These are phyloP conservation scores for Callinectes sapidus DNA, from an alignment of 2,888 invertebrate genomes.

Conservation along the genomic window DNA sequence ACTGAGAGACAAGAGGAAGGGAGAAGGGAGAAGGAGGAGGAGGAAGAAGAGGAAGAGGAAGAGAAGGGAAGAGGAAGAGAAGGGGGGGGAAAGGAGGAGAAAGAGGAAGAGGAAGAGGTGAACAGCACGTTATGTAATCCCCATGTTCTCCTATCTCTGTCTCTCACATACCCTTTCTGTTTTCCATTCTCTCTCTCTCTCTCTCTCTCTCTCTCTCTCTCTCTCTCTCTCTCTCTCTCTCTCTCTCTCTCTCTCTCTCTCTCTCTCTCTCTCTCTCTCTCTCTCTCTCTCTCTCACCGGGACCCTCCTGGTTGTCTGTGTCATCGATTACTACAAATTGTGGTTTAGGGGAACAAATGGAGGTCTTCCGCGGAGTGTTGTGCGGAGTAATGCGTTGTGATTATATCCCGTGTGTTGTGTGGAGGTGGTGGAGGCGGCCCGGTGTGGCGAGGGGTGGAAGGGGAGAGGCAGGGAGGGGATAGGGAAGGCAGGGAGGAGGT, in stretches of 20 bases:
- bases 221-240: background rate
- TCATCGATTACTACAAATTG: constrained; percentile 35
- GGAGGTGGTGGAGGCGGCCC: background rate
- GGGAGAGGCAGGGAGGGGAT: background rate
- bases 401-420: constrained; percentile 21
- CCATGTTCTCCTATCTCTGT: background rate
- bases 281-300: background rate
- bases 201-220: background rate
- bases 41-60: background rate
- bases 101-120: background rate
- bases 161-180: background rate
- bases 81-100: background rate
- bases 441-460: background rate
- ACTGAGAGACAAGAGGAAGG: background rate
- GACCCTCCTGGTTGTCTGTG: constrained; percentile 1
- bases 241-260: constrained; percentile 7
- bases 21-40: background rate
- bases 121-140: background rate
- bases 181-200: background rate
- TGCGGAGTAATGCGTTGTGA: constrained; percentile 2
- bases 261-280: background rate
- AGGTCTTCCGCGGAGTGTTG: constrained; percentile 30
- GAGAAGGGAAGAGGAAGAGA: background rate
- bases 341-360: constrained; percentile 31
- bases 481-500: background rate